These are phyloP conservation scores for Capromys pilorides DNA, from an alignment of 2,797 vertebrate genomes.

Conservation along the genomic window DNA sequence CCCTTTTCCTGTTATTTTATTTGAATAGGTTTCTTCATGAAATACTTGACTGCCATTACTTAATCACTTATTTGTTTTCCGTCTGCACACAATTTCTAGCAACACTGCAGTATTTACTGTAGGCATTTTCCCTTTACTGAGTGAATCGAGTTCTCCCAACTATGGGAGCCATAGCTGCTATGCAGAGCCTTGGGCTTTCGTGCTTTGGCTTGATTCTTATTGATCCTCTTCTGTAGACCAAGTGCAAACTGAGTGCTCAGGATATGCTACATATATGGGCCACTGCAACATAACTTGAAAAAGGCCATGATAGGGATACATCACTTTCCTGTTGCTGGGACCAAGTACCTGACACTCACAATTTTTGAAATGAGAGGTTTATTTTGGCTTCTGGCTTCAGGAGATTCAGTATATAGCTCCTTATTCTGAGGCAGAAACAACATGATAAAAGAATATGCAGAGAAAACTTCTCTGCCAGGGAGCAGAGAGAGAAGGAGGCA, in stretches of 20 bases:
- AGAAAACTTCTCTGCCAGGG: neutral
- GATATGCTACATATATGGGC: rapidly evolving
- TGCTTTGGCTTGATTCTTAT: neutral
- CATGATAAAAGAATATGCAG: neutral
- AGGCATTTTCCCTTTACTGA: constrained; percentile 77
- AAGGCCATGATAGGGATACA: neutral
- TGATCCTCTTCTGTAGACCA: neutral
- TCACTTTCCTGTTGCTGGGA: neutral
- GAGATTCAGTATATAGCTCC: neutral
- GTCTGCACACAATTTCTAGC: constrained; percentile 80
- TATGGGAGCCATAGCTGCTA: neutral
- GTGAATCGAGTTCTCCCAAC: constrained; percentile 69
- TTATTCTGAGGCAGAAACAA: neutral
- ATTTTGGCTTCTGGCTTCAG: neutral
- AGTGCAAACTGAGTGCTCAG: neutral
- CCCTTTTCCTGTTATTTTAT: constrained; percentile 83
- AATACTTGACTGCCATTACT: constrained; percentile 85
- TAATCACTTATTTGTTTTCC: constrained; percentile 87
- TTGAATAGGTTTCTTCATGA: constrained; percentile 84
- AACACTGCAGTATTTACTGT: constrained; percentile 69
- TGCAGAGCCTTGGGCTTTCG: neutral
- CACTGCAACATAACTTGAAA: neutral
- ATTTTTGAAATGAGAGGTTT: neutral
- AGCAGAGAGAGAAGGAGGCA: neutral
- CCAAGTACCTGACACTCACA: neutral